Evolutionary conservation across 1,140 invertebrate species (phyloP), one percentile per base, ranked within the genome.

Genomic region (Rhagoletis pomonella): DNA sequence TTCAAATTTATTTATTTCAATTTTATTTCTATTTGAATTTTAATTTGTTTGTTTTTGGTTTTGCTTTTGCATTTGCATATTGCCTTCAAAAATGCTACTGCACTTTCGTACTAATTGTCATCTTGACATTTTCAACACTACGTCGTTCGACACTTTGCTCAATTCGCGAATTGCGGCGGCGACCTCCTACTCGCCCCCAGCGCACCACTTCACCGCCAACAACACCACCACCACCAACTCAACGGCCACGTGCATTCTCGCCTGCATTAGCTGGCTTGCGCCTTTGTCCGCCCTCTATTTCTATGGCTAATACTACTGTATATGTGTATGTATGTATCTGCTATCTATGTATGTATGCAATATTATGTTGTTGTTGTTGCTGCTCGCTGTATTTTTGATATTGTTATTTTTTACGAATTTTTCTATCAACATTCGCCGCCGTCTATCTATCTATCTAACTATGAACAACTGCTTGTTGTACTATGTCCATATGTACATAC

Each of bases 361-460:
- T 42, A 67, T 67, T 67, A 67, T 44, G 69, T 73, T 73, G 44
- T 14, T 47, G 47, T 73, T 73, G 67, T 73, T 73, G 69, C 6
- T 55, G 19, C 29, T 12, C 42, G 6, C 55, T 81, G 17, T 47
- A 87, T 90, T 73, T 88, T 60, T 85, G 29, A 17, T 85, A 42
- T 69, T 88, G 73, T 47, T 90, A n/a, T 84, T 88, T 87, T 87
- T 88, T 89, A 87, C 88, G 87, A 88, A 88, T 88, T 89, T 89
- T 62, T 85, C 84, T 85, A 60, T 62, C 55, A 85, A 85, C 55
- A 60, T 85, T 85, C 73, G 73, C 60, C 88, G 87, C 88, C 88
- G 81, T 59, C 62, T 86, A 90, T 91, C 89, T 89, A 90, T 91
- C 90, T 86, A 50, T 77, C 44, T 29, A 29, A 29, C 29, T 29